phyloP scores from a whole-genome alignment of 2,113 vertebrate species.

The Lophius piscatorius region DNA sequence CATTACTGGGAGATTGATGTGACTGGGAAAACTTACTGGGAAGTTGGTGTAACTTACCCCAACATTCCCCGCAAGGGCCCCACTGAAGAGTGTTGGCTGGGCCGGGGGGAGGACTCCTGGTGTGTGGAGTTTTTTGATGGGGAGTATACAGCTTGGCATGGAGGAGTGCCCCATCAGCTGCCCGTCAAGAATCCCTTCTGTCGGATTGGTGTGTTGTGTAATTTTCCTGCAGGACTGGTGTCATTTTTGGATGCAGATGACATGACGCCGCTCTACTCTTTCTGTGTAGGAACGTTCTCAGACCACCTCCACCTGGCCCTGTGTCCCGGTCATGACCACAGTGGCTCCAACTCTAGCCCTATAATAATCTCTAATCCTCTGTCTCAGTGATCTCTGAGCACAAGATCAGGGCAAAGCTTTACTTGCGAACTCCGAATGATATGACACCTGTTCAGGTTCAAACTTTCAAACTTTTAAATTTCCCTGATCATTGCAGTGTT shows the following conservation, averaged over 20 bases:
- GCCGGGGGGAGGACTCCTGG: conserved; percentile 81
- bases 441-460: too few species aligned
- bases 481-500: too few species aligned
- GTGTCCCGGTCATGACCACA: conserved; percentile 81
- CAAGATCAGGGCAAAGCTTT: not conserved
- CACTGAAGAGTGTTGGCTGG: conserved; percentile 87
- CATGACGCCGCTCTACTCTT: conserved; percentile 83
- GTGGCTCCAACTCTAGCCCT: conserved; percentile 72
- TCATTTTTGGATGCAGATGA: conserved; percentile 84
- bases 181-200: conserved; percentile 60
- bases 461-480: too few species aligned
- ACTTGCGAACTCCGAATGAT: too few species aligned
- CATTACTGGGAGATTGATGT: conserved; percentile 92
- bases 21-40: conserved; percentile 88
- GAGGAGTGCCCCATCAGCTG: conserved; percentile 66
- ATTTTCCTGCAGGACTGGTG: conserved; percentile 83
- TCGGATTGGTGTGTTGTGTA: conserved; percentile 84
- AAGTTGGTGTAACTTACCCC: conserved; percentile 85
- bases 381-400: conserved; percentile 43
- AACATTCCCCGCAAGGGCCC: conserved; percentile 83
- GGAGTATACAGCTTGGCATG: conserved; percentile 84
- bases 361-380: conserved; percentile 70
- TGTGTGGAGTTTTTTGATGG: conserved; percentile 87
- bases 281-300: conserved; percentile 79
- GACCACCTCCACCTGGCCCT: conserved; percentile 75